Conservation (phyloP, 2,888 invertebrate species). For the Drosophila vallismaia region DNA sequence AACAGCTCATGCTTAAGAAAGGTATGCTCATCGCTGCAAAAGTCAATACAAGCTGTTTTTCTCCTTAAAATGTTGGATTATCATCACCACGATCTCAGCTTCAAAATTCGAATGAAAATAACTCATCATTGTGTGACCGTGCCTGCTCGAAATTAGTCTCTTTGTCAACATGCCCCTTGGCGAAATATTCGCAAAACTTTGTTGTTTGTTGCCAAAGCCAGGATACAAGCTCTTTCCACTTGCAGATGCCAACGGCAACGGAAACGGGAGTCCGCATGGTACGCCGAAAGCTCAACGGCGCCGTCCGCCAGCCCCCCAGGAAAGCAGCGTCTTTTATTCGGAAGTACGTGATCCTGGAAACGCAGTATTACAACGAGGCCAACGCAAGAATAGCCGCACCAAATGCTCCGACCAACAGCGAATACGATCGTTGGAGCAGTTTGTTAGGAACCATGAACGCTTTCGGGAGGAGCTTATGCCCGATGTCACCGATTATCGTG, state of each 20-base stretch:
- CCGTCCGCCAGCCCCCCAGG: slow-evolving; percentile 14
- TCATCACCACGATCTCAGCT: background rate
- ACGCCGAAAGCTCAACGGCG: slow-evolving; percentile 42
- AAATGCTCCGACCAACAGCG: slow-evolving; percentile 46
- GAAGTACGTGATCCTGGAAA: slow-evolving; percentile 27
- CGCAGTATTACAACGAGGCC: slow-evolving; percentile 52
- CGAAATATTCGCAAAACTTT: slow-evolving; percentile 44
- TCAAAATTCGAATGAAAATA: background rate
- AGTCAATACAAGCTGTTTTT: slow-evolving; percentile 42
- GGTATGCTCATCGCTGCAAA: slow-evolving; percentile 21
- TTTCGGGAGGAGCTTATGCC: slow-evolving; percentile 76
- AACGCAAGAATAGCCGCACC: slow-evolving; percentile 30
- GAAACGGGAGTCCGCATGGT: slow-evolving; percentile 46
- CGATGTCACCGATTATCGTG: slow-evolving; percentile 75
- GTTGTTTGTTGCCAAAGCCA: slow-evolving; percentile 54
- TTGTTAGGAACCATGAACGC: slow-evolving; percentile 74
- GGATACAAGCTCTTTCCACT: slow-evolving; percentile 60
- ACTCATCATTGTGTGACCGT: slow-evolving; percentile 1
- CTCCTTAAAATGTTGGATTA: background rate
- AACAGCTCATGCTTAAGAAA: slow-evolving; percentile 39
- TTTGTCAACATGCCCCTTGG: slow-evolving; percentile 45
- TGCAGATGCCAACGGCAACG: slow-evolving; percentile 65
- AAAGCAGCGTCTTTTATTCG: slow-evolving; percentile 43
- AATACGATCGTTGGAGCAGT: slow-evolving; percentile 51
- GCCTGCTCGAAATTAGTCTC: background rate